Conservation (phyloP, 92 coral and sea anemone species). For the Porites lobata region DNA sequence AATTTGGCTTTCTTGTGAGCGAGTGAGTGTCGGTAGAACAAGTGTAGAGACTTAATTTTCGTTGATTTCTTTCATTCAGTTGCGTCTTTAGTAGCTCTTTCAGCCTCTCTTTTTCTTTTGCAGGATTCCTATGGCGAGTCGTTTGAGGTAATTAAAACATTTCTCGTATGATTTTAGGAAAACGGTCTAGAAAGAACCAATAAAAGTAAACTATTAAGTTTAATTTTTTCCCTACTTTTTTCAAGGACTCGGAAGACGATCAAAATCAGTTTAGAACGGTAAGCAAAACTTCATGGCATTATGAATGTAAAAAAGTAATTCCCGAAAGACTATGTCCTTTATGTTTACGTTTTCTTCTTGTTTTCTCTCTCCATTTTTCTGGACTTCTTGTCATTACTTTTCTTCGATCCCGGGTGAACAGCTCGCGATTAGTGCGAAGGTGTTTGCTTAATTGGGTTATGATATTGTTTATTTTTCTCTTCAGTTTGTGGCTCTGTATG, state of each 20-base stretch:
- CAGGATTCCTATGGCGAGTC: constrained; percentile 41
- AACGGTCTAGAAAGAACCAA: not conserved
- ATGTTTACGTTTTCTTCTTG: too few species aligned
- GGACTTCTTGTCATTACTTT: too few species aligned
- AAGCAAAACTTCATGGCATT: not conserved
- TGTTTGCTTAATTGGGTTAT: not conserved
- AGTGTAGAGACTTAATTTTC: not conserved
- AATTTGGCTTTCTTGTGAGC: too few species aligned
- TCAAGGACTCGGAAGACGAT: constrained; percentile 40
- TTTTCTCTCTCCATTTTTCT: too few species aligned
- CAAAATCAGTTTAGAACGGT: constrained; percentile 40
- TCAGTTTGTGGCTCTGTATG: constrained; percentile 90
- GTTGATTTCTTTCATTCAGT: not conserved
- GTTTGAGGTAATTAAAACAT: constrained; percentile 15
- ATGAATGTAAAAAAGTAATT: too few species aligned
- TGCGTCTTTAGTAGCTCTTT: not conserved
- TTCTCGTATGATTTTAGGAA: not conserved
- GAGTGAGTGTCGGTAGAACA: too few species aligned
- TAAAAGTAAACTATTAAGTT: not conserved
- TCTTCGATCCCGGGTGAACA: too few species aligned
- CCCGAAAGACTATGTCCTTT: too few species aligned
- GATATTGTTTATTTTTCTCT: not conserved
- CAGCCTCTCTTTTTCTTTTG: not conserved
- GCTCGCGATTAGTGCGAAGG: not conserved
- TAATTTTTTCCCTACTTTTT: not conserved